A percentile compares a stretch with the other conserved stretches of the same genome.
phyloP scores from a whole-genome alignment of 2,797 vertebrate genomes.

The Microtus californicus region DNA sequence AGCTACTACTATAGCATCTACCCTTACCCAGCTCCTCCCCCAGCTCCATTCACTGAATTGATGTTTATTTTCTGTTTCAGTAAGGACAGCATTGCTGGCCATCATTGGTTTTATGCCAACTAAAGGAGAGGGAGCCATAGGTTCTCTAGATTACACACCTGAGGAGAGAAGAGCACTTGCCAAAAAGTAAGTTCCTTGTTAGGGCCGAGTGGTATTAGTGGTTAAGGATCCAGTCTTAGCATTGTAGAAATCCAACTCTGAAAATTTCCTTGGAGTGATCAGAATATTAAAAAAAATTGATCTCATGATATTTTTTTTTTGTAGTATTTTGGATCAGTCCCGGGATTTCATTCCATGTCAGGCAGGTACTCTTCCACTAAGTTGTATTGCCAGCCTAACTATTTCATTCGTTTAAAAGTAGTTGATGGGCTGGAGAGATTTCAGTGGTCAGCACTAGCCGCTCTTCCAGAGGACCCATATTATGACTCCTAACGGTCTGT shows the following conservation, averaged over 20 bases:
- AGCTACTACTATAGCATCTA: background rate
- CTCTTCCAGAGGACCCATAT: background rate
- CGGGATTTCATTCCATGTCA: no score
- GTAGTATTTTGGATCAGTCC: background rate
- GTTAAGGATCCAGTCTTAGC: conserved; percentile 1
- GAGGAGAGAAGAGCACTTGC: conserved; percentile 97
- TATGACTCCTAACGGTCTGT: background rate
- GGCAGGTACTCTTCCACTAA: background rate
- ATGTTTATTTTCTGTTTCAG: conserved; percentile 88
- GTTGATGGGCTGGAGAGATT: background rate
- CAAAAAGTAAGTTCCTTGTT: conserved; percentile 93
- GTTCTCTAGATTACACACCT: conserved; percentile 98
- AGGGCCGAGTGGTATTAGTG: background rate
- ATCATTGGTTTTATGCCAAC: conserved; percentile 99
- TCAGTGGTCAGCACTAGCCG: background rate
- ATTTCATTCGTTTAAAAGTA: conserved; percentile 41
- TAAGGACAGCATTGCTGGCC: conserved; percentile 97
- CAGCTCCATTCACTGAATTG: conserved; percentile 55
- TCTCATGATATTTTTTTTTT: background rate
- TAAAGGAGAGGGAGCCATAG: conserved; percentile 98
- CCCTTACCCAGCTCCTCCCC: background rate
- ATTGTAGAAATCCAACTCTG: conserved; percentile 38
- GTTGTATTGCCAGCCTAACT: background rate
- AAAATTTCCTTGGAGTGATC: background rate
- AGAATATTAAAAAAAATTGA: conserved; percentile 9